Conservation (phyloP, 2,888 invertebrate species). For the Hyalella azteca region DNA sequence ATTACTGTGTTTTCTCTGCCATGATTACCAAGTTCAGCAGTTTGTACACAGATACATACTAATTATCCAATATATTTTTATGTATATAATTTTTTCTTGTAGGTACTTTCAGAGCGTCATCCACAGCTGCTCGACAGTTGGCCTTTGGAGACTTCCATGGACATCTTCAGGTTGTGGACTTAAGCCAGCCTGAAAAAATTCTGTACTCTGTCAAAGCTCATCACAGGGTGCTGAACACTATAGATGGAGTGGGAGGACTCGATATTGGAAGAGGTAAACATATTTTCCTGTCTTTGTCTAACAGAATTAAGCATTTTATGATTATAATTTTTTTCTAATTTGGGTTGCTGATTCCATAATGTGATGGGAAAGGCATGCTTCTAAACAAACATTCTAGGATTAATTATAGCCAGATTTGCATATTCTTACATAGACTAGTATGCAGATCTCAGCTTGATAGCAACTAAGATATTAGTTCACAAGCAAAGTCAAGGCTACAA, state of each 20-base stretch:
- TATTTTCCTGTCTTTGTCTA: not conserved
- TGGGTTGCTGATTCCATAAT: too few species aligned
- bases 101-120: constrained; percentile 85
- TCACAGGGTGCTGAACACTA: constrained; percentile 83
- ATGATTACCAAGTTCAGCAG: too few species aligned
- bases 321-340: too few species aligned
- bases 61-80: too few species aligned
- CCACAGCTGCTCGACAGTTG: constrained; percentile 77
- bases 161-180: constrained; percentile 68
- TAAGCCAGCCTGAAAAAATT: constrained; percentile 75
- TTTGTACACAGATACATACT: constrained; percentile 9
- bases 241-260: constrained; percentile 89
- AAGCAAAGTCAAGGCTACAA: too few species aligned
- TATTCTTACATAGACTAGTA: too few species aligned
- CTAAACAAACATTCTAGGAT: too few species aligned
- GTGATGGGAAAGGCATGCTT: too few species aligned
- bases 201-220: constrained; percentile 83
- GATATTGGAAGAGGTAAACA: constrained; percentile 67
- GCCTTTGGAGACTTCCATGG: constrained; percentile 87
- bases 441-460: too few species aligned
- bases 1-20: too few species aligned
- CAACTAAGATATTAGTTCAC: too few species aligned
- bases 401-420: too few species aligned
- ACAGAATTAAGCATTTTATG: not conserved
- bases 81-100: constrained; percentile 25